Percentiles rank a stretch among this genome's conserved stretches.
Evolutionary conservation across 2,888 invertebrate species (phyloP).

Genomic region (Phengaris arion): DNA sequence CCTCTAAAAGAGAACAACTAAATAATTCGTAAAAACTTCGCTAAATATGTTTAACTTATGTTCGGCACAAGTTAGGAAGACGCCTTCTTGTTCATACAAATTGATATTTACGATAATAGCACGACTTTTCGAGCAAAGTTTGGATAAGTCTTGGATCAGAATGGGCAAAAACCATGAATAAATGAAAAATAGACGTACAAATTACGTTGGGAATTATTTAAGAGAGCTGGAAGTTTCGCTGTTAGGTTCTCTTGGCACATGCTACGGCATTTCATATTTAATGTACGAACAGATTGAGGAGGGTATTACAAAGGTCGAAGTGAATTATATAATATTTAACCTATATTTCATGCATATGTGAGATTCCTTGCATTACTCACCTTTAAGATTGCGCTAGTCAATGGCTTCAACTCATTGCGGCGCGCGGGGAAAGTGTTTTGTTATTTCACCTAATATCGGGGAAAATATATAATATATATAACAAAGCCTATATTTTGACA

Average conservation of each 20-base stretch:
- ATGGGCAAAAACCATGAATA: conserved; percentile 67
- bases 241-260: conserved; percentile 13
- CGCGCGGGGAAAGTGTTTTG: too few relatives aligned
- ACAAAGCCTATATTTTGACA: too few relatives aligned
- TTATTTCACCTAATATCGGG: too few relatives aligned
- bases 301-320: conserved; percentile 1
- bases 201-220: conserved; percentile 54
- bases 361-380: background rate
- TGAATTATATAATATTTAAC: conserved; percentile 21
- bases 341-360: background rate
- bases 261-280: conserved; percentile 21
- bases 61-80: background rate
- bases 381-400: background rate
- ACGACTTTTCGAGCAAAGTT: conserved; percentile 74
- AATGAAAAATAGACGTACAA: conserved; percentile 66
- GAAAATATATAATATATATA: too few relatives aligned
- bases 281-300: conserved; percentile 8
- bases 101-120: conserved; percentile 80
- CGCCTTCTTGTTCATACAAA: conserved; percentile 75
- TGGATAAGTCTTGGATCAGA: conserved; percentile 72
- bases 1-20: background rate
- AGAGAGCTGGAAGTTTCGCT: conserved; percentile 9
- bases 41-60: conserved; percentile 22
- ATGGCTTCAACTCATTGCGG: too few relatives aligned
- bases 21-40: conserved; percentile 17